Conservation (phyloP, 30 jellyfish, hydroid and myxozoan genomes). For the Calvadosia cruxmelitensis region DNA sequence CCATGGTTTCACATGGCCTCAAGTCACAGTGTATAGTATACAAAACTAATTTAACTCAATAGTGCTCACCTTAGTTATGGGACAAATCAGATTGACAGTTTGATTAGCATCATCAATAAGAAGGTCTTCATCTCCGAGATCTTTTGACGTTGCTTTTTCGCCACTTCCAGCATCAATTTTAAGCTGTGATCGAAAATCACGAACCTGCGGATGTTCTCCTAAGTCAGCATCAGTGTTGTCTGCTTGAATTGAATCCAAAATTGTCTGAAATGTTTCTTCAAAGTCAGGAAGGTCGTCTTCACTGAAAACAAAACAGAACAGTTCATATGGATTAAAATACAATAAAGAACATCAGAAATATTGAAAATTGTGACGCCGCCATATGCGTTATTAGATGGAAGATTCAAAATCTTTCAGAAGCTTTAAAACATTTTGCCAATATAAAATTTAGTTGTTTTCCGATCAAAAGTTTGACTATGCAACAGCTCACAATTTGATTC, state of each 20-base stretch:
- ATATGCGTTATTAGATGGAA: too few relatives aligned
- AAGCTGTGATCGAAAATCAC: not conserved
- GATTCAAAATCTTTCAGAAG: too few relatives aligned
- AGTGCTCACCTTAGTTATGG: conserved; percentile 47
- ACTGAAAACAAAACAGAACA: not conserved
- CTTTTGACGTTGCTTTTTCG: not conserved
- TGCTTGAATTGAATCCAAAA: not conserved
- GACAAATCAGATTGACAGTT: conserved; percentile 33
- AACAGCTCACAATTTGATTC: too few relatives aligned
- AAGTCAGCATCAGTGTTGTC: not conserved
- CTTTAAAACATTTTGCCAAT: too few relatives aligned
- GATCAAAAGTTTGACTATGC: too few relatives aligned
- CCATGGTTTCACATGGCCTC: too few relatives aligned
- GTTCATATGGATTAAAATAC: too few relatives aligned
- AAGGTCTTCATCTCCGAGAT: conserved; percentile 31
- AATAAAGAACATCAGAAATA: too few relatives aligned
- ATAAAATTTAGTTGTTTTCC: too few relatives aligned
- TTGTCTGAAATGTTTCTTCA: not conserved
- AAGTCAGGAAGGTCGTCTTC: not conserved
- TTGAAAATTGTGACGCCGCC: too few relatives aligned
- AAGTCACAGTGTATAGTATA: too few relatives aligned
- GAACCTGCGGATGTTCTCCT: not conserved
- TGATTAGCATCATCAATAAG: conserved; percentile 16
- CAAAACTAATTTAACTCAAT: not conserved
- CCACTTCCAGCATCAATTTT: not conserved